These are phyloP conservation scores for Ophiothrix spiculata DNA, from an alignment of 35 echinoderm and acorn worm species.

Conservation along the genomic window DNA sequence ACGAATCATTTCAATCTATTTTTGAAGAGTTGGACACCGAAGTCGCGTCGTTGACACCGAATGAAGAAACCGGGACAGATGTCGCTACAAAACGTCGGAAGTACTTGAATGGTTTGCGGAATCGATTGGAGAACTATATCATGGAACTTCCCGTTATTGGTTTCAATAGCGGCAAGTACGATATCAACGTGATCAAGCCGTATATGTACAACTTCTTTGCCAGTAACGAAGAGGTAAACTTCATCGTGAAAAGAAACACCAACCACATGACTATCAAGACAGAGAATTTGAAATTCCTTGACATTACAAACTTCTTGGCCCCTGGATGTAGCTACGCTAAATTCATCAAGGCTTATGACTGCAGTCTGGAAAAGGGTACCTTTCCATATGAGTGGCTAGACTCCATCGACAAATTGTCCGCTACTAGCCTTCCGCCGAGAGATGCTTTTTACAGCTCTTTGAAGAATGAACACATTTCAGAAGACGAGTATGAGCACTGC, in stretches of 20 bases:
- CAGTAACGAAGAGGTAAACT: conserved; percentile 19
- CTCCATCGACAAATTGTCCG: conserved; percentile 25
- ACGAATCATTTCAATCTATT: background rate
- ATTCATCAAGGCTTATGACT: conserved; percentile 48
- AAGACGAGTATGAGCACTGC: conserved; percentile 31
- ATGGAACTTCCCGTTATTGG: no score
- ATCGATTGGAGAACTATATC: conserved; percentile 6
- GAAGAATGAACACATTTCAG: conserved; percentile 20
- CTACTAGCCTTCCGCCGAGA: background rate
- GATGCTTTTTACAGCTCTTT: conserved; percentile 43
- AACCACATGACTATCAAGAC: conserved; percentile 35
- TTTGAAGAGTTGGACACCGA: background rate
- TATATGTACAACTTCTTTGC: conserved; percentile 36
- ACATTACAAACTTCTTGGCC: conserved; percentile 23
- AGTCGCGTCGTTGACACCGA: background rate
- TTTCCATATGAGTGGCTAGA: conserved; percentile 57
- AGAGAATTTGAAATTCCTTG: conserved; percentile 38
- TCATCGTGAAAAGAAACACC: conserved; percentile 35
- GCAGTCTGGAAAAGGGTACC: conserved; percentile 15
- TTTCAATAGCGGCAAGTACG: conserved; percentile 33
- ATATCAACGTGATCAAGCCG: conserved; percentile 38
- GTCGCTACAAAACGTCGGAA: no score
- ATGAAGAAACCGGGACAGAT: background rate
- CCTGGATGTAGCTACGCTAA: conserved; percentile 19
- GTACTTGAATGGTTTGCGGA: background rate